Conservation (phyloP, 1,140 invertebrate species). For the Artemia franciscana region DNA sequence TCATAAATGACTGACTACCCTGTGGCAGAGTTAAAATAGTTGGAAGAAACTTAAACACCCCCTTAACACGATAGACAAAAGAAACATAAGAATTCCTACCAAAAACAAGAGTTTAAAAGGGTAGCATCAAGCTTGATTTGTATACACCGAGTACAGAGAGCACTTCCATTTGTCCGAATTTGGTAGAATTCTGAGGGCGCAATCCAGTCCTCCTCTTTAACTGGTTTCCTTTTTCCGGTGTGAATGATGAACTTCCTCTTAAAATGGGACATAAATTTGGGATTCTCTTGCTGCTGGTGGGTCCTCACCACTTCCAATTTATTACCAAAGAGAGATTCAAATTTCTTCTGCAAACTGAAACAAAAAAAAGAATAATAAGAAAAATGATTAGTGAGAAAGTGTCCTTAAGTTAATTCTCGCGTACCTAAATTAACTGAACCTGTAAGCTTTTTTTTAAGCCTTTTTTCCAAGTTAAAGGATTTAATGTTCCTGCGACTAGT, state of each 20-base stretch:
- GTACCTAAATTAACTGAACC: too few relatives aligned
- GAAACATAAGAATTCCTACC: slow-evolving; percentile 30
- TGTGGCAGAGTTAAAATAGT: slow-evolving; percentile 3
- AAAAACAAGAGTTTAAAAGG: slow-evolving; percentile 58
- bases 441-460: too few relatives aligned
- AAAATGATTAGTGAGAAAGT: too few relatives aligned
- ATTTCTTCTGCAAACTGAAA: slow-evolving; percentile 77
- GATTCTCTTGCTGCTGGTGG: slow-evolving; percentile 96
- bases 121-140: slow-evolving; percentile 60
- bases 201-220: slow-evolving; percentile 29
- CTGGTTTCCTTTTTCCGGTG: slow-evolving; percentile 44
- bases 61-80: slow-evolving; percentile 11
- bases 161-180: slow-evolving; percentile 78
- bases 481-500: too few relatives aligned
- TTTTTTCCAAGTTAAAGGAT: too few relatives aligned
- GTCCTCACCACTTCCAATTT: slow-evolving; percentile 88
- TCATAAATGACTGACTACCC: too few relatives aligned
- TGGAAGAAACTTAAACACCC: background rate
- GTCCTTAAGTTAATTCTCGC: too few relatives aligned
- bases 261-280: slow-evolving; percentile 97
- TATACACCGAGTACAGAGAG: slow-evolving; percentile 75
- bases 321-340: slow-evolving; percentile 80
- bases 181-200: slow-evolving; percentile 75
- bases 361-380: too few relatives aligned
- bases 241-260: slow-evolving; percentile 84